Evolutionary conservation across 2,797 vertebrate genomes (phyloP).

Genomic region (Podargus strigoides): DNA sequence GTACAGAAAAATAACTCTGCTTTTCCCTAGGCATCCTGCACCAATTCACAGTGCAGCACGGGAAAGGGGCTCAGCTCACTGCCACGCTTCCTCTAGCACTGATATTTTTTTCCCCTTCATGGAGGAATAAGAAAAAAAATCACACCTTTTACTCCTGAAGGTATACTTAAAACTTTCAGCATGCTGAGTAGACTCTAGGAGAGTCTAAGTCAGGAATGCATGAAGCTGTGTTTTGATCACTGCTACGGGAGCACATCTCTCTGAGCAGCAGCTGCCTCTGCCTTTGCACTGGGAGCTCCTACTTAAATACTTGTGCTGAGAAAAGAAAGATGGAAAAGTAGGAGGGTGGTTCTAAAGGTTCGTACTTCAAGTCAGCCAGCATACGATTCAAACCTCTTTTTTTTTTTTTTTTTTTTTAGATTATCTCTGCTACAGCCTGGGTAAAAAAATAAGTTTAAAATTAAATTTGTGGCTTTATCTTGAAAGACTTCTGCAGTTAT

Average conservation of each 20-base stretch:
- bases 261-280: not conserved
- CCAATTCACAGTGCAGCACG: not conserved
- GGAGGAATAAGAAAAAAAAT: not conserved
- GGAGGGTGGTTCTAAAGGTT: not conserved
- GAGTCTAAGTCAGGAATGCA: not conserved
- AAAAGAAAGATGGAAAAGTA: not conserved
- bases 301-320: not conserved
- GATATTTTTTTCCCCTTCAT: not conserved
- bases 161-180: not conserved
- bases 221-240: not conserved
- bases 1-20: not conserved
- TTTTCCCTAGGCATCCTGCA: not conserved
- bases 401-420: too few species aligned
- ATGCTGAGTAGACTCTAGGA: not conserved
- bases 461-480: not conserved
- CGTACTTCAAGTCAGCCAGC: not conserved
- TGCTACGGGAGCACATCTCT: not conserved
- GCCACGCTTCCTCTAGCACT: not conserved
- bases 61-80: not conserved
- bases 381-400: not conserved
- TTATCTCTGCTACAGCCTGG: not conserved
- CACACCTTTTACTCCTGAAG: not conserved
- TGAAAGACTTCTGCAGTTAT: not conserved
- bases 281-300: not conserved
- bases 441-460: not conserved